These are phyloP conservation scores for Threskiornis aethiopicus DNA, from an alignment of 2,797 vertebrate genomes.

Conservation along the genomic window DNA sequence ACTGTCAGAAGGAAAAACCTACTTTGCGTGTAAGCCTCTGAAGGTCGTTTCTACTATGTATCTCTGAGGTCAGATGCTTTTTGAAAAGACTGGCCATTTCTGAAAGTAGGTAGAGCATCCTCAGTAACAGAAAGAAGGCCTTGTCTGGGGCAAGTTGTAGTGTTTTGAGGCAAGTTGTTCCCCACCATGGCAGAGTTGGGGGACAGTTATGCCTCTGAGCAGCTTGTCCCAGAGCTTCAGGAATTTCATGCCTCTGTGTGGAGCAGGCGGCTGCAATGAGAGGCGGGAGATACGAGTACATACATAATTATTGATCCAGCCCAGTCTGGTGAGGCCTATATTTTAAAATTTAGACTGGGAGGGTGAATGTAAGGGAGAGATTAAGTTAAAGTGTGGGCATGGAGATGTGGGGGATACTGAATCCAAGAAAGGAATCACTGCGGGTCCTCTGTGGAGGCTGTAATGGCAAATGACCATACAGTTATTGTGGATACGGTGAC, in stretches of 20 bases:
- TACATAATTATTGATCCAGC: not conserved
- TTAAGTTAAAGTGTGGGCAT: not conserved
- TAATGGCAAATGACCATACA: not conserved
- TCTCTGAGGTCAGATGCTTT: not conserved
- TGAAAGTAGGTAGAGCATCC: not conserved
- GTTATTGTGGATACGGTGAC: not conserved
- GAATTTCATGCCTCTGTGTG: not conserved
- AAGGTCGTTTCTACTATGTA: fast-evolving
- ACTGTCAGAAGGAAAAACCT: not conserved
- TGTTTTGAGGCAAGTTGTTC: not conserved
- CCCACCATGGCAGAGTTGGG: not conserved
- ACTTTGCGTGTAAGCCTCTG: not conserved
- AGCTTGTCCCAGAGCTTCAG: not conserved
- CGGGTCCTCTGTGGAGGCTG: not conserved
- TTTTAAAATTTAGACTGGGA: not conserved
- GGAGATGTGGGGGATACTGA: not conserved
- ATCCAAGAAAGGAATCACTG: not conserved
- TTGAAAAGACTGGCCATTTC: not conserved
- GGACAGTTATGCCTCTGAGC: not conserved
- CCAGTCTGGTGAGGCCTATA: not conserved
- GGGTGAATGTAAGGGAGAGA: not conserved
- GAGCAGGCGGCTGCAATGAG: not conserved
- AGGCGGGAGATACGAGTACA: not conserved
- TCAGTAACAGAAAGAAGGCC: not conserved
- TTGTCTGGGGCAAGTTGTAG: not conserved